Percentiles rank a stretch among this genome's conserved stretches.
Conservation (phyloP, 1,140 invertebrate genomes). For the Leucophenga varia region DNA sequence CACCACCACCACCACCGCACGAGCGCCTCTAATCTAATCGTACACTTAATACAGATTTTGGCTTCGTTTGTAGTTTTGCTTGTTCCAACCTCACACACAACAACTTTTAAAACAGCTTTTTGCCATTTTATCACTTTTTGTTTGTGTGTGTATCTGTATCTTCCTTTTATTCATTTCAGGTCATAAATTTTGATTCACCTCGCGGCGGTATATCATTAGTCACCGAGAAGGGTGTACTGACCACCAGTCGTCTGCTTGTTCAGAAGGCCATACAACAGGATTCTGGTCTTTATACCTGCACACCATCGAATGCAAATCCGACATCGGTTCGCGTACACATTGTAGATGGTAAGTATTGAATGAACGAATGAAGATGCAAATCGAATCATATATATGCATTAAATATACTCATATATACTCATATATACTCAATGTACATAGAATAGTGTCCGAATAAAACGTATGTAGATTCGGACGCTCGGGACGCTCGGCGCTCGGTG, state of each 20-base stretch:
- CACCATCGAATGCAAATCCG: conserved; percentile 77
- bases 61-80: not conserved
- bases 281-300: conserved; percentile 75
- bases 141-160: conserved; percentile 3
- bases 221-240: conserved; percentile 76
- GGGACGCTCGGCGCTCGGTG: too few relatives aligned
- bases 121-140: not conserved
- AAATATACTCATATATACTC: too few relatives aligned
- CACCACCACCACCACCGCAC: too few relatives aligned
- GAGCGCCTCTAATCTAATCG: too few relatives aligned
- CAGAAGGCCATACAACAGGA: conserved; percentile 73
- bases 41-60: too few relatives aligned
- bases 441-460: too few relatives aligned
- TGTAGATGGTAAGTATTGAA: conserved; percentile 77
- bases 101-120: not conserved
- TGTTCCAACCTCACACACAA: not conserved
- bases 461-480: too few relatives aligned
- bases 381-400: too few relatives aligned
- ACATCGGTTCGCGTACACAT: conserved; percentile 77
- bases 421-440: too few relatives aligned
- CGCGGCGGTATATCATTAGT: conserved; percentile 75
- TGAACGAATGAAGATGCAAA: too few relatives aligned
- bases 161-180: conserved; percentile 56
- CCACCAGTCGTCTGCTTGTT: conserved; percentile 76
- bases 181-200: conserved; percentile 79